Evolutionary conservation across 2,797 vertebrate species (phyloP), one percentile per base, ranked within the genome.

Genomic region (Yasuhikotakia modesta): DNA sequence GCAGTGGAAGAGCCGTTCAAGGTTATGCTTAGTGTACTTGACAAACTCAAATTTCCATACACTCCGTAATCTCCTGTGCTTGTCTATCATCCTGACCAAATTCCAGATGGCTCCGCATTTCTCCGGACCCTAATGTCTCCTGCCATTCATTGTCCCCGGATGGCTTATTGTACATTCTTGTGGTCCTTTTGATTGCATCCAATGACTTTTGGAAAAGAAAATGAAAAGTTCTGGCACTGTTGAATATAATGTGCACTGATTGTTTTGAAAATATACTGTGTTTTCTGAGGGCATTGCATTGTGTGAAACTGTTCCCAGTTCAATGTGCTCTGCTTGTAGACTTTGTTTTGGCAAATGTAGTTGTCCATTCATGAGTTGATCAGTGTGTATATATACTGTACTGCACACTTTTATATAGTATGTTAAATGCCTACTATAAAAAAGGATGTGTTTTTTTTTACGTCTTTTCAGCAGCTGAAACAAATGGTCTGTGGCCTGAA

Each of bases 11-110:
- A 70, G 57, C 39, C 66, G 39, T 61, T 70, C 32, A 43, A 61
- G 66, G 32, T 63, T 46, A 35, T 0, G 17, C 75, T 58, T 43
- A 4, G 53, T 35, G n/a, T 22, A 48, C 74, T 70, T 50, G 27
- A 77, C 66, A 52, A 69, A 69, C 55, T 69, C 73, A 75, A 58
- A 43, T 77, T 77, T 77, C 66, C 65, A 61, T 70, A 67, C 58
- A 43, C 39, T 69, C 19, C n/a, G 50, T 75, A 45, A 76, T 74
- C 32, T 65, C 45, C 53, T n/a, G 50, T 39, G 17, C 50, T 66
- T 67, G 65, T 57, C 50, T 45, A 39, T 57, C 73, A 67, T 57
- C 43, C 22, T 22, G 5, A 35, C 10, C 32, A 57, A 64, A 55
- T 53, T 75, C 63, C 63, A 75, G 50, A 27, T 22, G 21, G 14